Evolutionary conservation across 1,140 invertebrate species (phyloP).

Genomic region (Ceratoteleas bidentatus): DNA sequence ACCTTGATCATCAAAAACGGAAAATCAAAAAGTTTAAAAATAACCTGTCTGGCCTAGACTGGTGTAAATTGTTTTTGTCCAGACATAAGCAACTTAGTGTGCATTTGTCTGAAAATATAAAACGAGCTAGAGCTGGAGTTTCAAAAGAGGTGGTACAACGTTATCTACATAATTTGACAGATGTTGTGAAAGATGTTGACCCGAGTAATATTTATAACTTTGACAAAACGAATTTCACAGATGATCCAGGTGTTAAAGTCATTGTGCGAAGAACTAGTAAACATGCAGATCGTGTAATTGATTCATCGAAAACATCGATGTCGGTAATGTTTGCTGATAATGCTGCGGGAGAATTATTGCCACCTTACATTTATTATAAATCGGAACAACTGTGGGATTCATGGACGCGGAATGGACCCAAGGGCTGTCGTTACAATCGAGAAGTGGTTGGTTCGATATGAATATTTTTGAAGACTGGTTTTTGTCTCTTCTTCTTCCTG

Average conservation of each 20-base stretch:
- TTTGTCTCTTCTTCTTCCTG: background rate
- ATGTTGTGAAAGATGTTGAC: slow-evolving; percentile 13
- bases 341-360: slow-evolving; percentile 19
- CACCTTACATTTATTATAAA: slow-evolving; percentile 35
- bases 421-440: slow-evolving; percentile 10
- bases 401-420: slow-evolving; percentile 16
- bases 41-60: slow-evolving; percentile 12
- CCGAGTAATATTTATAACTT: slow-evolving; percentile 23
- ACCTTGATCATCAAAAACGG: slow-evolving; percentile 11
- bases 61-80: slow-evolving; percentile 23
- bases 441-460: background rate
- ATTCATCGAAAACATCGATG: slow-evolving; percentile 21
- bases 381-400: slow-evolving; percentile 30
- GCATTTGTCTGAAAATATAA: slow-evolving; percentile 25
- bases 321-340: slow-evolving; percentile 22
- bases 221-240: slow-evolving; percentile 26
- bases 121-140: slow-evolving; percentile 19
- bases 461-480: slow-evolving; percentile 3
- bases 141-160: slow-evolving; percentile 4
- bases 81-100: slow-evolving; percentile 7
- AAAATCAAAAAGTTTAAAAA: slow-evolving; percentile 19
- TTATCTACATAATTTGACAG: slow-evolving; percentile 19
- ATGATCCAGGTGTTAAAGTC: background rate
- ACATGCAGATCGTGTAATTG: slow-evolving; percentile 22
- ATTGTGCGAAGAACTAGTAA: background rate